Conservation (phyloP, 2,888 invertebrate genomes). For the Cosmia pyralina region DNA sequence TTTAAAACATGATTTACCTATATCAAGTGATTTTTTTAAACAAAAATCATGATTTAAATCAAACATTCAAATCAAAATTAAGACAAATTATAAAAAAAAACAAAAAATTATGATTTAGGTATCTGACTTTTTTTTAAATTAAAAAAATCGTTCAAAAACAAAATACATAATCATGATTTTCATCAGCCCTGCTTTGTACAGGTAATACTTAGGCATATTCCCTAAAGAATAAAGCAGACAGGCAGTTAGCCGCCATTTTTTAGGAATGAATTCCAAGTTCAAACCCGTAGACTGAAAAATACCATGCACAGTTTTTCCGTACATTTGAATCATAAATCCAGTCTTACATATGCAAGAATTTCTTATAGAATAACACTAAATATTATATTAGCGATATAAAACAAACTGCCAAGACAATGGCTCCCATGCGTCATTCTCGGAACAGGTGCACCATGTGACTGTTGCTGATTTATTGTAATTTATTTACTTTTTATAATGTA, state of each 20-base stretch:
- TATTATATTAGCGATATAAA: slow-evolving; percentile 45
- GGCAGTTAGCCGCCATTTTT: background rate
- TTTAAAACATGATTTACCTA: too few species aligned
- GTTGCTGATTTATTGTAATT: slow-evolving; percentile 53
- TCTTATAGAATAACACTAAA: slow-evolving; percentile 44
- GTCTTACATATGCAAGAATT: slow-evolving; percentile 1
- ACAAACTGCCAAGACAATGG: slow-evolving; percentile 45
- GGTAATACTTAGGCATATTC: background rate
- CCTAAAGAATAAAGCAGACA: background rate
- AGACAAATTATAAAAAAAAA: too few species aligned
- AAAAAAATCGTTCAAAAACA: too few species aligned
- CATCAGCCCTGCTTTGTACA: too few species aligned
- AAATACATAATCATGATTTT: too few species aligned
- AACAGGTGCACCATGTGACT: slow-evolving; percentile 48
- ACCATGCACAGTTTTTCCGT: background rate
- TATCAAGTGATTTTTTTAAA: too few species aligned
- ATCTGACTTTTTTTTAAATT: too few species aligned
- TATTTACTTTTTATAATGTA: slow-evolving; percentile 54
- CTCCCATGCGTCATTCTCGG: slow-evolving; percentile 45
- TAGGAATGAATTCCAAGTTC: background rate
- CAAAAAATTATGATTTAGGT: too few species aligned
- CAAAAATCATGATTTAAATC: too few species aligned
- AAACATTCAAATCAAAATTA: too few species aligned
- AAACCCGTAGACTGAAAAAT: background rate
- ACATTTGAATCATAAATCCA: background rate